Evolutionary conservation across 1,140 invertebrate species (phyloP), one percentile per base, ranked within the genome.

Genomic region (Dreissena rostriformis): DNA sequence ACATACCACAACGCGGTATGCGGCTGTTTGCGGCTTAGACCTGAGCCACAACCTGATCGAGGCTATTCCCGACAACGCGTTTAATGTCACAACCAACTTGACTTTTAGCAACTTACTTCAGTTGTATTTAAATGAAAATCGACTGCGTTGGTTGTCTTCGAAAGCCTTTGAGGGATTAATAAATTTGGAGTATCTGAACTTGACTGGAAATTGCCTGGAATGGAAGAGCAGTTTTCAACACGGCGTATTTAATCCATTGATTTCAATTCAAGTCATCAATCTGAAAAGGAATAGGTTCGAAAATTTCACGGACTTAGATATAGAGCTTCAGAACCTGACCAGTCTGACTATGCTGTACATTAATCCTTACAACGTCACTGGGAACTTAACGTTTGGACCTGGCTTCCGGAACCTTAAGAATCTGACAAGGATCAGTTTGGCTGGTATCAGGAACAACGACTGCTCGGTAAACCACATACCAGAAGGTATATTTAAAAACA

Each of bases 211-310:
- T 49, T 1, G 11, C 53, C 53, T 81, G n/a, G 51, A 14, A 49
- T n/a, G 15, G 22, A 26, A 53, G 6, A 55, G 51, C 39, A 73
- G 79, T 73, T 81, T 81, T 73, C 57, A 57, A 15, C 0, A 0
- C 1, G 79, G 71, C 6, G 52, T 81, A 11, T 81, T 81, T 26
- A 24, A 15, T 11, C 79, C 79, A n/a, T 19, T 81, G 12, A 17
- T 49, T 22, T 52, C 22, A 15, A 17, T 81, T 8, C 5, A 61
- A 73, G 10, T 52, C 14, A 22, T 81, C 7, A 81, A 81, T 19
- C 12, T 81, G 0, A 55, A 73, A 51, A 39, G 24, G 24, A 72
- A 63, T 12, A 51, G 63, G 0, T 61, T 81, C 26, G 11, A 0
- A 2, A 29, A 68, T 49, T 81, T 81, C 39, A 52, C 52, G 8